Evolutionary conservation across 2,797 vertebrate species (phyloP).

Genomic region (Clarias platycephalus): DNA sequence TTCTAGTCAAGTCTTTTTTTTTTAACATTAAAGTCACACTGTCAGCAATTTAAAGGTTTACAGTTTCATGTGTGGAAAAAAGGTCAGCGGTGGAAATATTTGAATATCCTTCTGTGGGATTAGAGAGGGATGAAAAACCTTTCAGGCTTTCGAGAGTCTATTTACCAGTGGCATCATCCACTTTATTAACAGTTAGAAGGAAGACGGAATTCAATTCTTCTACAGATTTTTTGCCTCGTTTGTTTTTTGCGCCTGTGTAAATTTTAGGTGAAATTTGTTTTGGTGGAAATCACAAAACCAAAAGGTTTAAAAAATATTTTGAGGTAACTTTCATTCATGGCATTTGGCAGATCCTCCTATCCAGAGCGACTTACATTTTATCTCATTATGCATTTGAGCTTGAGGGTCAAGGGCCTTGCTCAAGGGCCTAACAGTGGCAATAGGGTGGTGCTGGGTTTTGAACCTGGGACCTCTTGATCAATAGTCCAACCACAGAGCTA

Average conservation of each 20-base stretch:
- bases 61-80: slow-evolving; percentile 9
- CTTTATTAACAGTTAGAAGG: slow-evolving; percentile 9
- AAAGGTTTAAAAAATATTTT: background rate
- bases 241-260: background rate
- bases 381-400: too few species aligned
- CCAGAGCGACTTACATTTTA: too few species aligned
- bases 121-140: slow-evolving; percentile 16
- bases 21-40: background rate
- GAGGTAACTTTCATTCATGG: background rate
- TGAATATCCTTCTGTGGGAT: background rate
- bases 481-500: too few species aligned
- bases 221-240: background rate
- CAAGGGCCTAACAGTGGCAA: too few species aligned
- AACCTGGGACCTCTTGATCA: too few species aligned
- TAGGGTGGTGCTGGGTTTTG: too few species aligned
- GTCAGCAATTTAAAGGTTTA: background rate
- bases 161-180: slow-evolving; percentile 15
- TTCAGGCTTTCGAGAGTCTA: slow-evolving; percentile 17
- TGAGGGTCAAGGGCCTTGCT: too few species aligned
- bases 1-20: too few species aligned
- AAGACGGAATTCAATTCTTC: background rate
- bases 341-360: too few species aligned
- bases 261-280: slow-evolving; percentile 12
- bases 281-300: too few species aligned
- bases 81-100: background rate